Percentiles rank a stretch among this genome's conserved stretches.
Evolutionary conservation across 2,888 invertebrate genomes (phyloP).

Genomic region (Sinotaia quadrata): DNA sequence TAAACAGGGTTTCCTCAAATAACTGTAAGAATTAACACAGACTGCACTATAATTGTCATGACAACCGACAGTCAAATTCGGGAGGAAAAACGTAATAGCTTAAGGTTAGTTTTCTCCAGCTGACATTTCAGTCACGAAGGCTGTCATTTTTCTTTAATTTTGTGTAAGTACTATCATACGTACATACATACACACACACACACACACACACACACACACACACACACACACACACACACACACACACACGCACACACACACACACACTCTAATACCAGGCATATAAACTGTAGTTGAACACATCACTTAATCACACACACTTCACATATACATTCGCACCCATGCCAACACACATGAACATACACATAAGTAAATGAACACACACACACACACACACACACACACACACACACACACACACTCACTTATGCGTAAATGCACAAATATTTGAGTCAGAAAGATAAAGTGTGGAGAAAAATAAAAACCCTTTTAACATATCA

Average conservation of each 20-base stretch:
- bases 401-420: constrained; percentile 16
- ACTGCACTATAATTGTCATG: too few species aligned
- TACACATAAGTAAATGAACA: background rate
- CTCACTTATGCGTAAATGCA: background rate
- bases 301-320: background rate
- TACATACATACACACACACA: constrained; percentile 15
- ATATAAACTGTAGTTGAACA: background rate
- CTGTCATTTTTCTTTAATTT: background rate
- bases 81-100: too few species aligned
- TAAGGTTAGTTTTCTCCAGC: too few species aligned
- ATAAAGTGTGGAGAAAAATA: too few species aligned
- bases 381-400: constrained; percentile 11
- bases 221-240: constrained; percentile 5
- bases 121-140: too few species aligned
- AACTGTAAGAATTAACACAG: too few species aligned
- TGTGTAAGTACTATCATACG: background rate
- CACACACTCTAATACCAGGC: background rate
- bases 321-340: background rate
- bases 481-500: too few species aligned
- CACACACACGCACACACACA: constrained; percentile 10
- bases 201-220: constrained; percentile 9
- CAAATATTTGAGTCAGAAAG: too few species aligned
- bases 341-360: background rate
- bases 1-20: too few species aligned
- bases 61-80: too few species aligned